These are phyloP conservation scores for Caenorhabditis afra DNA, from an alignment of 2,888 invertebrate genomes.

Conservation along the genomic window DNA sequence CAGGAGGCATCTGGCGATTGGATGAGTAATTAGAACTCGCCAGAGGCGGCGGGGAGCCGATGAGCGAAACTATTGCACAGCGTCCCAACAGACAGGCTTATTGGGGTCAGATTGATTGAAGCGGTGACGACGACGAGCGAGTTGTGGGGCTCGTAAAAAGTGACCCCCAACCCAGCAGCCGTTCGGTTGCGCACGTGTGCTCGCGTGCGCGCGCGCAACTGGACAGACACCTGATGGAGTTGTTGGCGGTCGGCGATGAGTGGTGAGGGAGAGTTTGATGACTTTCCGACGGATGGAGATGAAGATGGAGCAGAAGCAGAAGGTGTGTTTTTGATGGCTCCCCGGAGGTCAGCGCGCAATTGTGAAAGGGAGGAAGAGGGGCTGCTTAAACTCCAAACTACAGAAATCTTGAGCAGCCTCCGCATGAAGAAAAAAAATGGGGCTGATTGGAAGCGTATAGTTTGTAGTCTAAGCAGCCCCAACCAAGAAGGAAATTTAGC, in stretches of 20 bases:
- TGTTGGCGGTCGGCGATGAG: too few species aligned
- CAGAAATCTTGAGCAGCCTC: background rate
- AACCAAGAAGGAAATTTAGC: background rate
- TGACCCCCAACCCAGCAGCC: background rate
- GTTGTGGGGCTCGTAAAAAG: slow-evolving; percentile 17
- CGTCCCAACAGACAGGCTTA: too few species aligned
- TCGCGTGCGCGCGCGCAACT: background rate
- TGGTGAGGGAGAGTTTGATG: too few species aligned
- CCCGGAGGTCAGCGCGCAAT: too few species aligned
- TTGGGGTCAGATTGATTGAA: background rate
- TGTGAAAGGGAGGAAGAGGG: too few species aligned
- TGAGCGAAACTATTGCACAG: slow-evolving; percentile 14
- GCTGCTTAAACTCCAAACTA: background rate
- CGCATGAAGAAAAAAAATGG: too few species aligned
- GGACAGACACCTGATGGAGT: background rate
- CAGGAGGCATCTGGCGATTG: slow-evolving; percentile 16
- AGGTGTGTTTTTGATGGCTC: too few species aligned
- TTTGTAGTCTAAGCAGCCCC: slow-evolving; percentile 1
- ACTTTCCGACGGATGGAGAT: too few species aligned
- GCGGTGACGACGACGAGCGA: background rate
- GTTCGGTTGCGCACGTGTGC: background rate
- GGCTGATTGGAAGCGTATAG: background rate
- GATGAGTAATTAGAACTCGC: slow-evolving; percentile 14
- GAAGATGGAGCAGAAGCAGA: too few species aligned
- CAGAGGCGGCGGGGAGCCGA: background rate